phyloP scores from a whole-genome alignment of 2,888 invertebrate species.

The Phaonia tiefii region DNA sequence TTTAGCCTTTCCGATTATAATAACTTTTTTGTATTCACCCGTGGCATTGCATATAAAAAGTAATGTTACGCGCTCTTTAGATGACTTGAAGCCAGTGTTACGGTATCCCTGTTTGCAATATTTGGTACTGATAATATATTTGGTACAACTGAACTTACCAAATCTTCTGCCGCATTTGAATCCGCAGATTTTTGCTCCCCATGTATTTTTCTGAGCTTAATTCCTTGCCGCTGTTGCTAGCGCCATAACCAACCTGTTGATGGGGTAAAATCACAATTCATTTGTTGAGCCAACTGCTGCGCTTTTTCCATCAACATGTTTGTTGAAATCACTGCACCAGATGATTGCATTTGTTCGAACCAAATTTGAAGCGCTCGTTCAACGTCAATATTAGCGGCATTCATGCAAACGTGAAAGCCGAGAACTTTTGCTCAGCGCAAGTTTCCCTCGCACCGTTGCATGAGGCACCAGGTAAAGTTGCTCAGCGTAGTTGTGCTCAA shows the following conservation, averaged over 20 bases:
- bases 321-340: conserved; percentile 55
- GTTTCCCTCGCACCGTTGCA: too few relatives aligned
- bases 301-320: conserved; percentile 54
- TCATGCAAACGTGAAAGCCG: too few relatives aligned
- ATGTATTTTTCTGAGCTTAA: conserved; percentile 56
- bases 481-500: too few relatives aligned
- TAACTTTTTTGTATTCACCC: conserved; percentile 48
- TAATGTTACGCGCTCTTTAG: conserved; percentile 42
- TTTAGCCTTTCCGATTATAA: conserved; percentile 35
- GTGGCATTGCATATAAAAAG: too few relatives aligned
- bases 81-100: conserved; percentile 48
- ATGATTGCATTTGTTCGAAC: conserved; percentile 55
- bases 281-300: conserved; percentile 53
- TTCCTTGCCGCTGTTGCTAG: conserved; percentile 54
- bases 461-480: too few relatives aligned
- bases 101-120: conserved; percentile 37
- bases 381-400: too few relatives aligned
- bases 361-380: conserved; percentile 12
- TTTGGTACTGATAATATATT: conserved; percentile 56
- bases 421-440: too few relatives aligned
- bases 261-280: conserved; percentile 55
- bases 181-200: conserved; percentile 52
- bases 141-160: conserved; percentile 54
- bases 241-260: conserved; percentile 55
- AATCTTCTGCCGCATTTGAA: conserved; percentile 53